Conservation (phyloP, 2,113 vertebrate genomes). For the Dasypus novemcinctus region DNA sequence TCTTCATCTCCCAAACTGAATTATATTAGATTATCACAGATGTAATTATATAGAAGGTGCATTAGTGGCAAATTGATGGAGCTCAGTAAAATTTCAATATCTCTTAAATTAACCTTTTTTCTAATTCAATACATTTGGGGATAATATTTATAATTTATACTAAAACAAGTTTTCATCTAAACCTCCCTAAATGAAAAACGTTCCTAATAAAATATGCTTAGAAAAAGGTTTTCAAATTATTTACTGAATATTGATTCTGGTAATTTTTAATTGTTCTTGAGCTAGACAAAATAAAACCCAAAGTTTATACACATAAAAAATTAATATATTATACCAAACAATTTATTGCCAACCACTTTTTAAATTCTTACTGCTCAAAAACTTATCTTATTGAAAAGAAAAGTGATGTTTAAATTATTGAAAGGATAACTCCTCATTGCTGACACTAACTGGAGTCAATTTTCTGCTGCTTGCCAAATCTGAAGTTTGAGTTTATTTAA, state of each 20-base stretch:
- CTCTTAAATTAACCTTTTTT: not conserved
- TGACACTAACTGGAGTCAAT: too few species aligned
- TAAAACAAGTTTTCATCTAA: not conserved
- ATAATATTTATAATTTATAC: not conserved
- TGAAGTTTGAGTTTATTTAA: not conserved
- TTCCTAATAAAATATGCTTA: not conserved
- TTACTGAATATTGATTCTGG: not conserved
- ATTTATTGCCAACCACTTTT: not conserved
- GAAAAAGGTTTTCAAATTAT: not conserved
- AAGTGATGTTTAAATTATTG: not conserved
- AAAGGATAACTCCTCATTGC: not conserved
- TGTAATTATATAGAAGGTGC: not conserved
- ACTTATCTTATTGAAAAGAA: not conserved
- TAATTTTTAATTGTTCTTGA: not conserved
- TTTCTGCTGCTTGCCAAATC: too few species aligned
- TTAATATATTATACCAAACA: too few species aligned
- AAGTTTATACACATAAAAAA: not conserved
- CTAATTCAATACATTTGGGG: not conserved
- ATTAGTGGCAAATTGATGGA: not conserved
- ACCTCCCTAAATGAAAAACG: not conserved
- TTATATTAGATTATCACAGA: not conserved
- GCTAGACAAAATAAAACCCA: not conserved
- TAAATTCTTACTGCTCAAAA: not conserved
- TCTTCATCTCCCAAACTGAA: not conserved
- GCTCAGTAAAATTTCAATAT: not conserved